phyloP scores from a whole-genome alignment of 1,140 invertebrate species.

The Lepidostoma basale region DNA sequence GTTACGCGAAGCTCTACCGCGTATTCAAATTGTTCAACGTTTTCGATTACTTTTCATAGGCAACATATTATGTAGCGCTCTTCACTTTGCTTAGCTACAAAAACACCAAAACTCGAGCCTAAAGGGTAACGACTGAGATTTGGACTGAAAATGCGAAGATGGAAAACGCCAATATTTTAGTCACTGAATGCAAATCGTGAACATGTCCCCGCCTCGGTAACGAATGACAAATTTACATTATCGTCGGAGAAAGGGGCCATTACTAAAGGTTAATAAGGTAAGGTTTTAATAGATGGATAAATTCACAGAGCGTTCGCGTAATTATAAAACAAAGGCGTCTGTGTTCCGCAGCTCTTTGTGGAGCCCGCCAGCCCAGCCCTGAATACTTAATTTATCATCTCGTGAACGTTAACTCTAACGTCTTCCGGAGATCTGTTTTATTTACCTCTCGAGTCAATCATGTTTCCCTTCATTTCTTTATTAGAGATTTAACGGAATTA shows the following conservation, averaged over 20 bases:
- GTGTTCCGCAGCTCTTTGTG: background rate
- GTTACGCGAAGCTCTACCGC: too few species aligned
- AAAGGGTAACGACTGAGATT: too few species aligned
- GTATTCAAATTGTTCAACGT: background rate
- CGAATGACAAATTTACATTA: background rate
- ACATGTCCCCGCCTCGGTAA: too few species aligned
- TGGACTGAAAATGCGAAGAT: too few species aligned
- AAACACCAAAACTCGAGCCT: too few species aligned
- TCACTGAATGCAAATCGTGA: too few species aligned
- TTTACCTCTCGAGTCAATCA: background rate
- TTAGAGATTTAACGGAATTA: background rate
- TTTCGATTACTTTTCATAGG: too few species aligned
- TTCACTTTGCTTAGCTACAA: background rate
- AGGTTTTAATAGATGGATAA: constrained; percentile 20
- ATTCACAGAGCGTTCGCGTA: constrained; percentile 1
- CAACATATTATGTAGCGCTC: background rate
- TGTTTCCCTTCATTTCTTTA: background rate
- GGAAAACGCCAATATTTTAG: too few species aligned
- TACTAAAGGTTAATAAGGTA: constrained; percentile 6
- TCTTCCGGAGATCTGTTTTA: background rate
- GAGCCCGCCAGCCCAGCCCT: background rate
- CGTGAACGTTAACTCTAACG: constrained; percentile 8
- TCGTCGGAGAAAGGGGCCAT: background rate
- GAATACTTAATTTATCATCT: constrained; percentile 21
- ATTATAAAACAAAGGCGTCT: constrained; percentile 18